Evolutionary conservation across 2,113 vertebrate species (phyloP).

Genomic region (Onychorhynchus coronatus): DNA sequence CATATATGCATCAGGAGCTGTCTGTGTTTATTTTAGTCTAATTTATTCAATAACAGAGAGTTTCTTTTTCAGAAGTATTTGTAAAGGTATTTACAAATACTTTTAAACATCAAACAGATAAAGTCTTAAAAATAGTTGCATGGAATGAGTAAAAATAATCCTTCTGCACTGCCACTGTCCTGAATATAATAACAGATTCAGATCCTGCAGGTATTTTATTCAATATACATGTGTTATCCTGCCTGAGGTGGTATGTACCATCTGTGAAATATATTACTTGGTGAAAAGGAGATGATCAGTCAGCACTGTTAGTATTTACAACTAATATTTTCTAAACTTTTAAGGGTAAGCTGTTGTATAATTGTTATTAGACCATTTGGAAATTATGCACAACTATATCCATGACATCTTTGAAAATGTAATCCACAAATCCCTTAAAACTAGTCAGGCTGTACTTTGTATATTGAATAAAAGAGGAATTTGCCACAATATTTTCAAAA

Average conservation of each 20-base stretch:
- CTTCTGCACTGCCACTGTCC: background rate
- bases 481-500: background rate
- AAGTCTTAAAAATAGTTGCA: background rate
- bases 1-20: background rate
- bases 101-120: background rate
- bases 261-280: background rate
- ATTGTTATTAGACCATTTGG: background rate
- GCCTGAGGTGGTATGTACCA: background rate
- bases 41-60: background rate
- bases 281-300: background rate
- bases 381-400: background rate
- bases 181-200: background rate
- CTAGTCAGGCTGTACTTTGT: background rate
- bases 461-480: background rate
- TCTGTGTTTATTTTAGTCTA: background rate
- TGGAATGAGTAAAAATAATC: background rate
- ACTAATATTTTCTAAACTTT: background rate
- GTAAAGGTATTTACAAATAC: background rate
- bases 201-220: background rate
- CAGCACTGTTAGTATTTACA: background rate
- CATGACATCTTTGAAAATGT: background rate
- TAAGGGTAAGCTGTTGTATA: background rate
- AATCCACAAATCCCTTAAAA: background rate
- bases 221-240: background rate
- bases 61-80: no score